Percentiles rank a stretch among this genome's conserved stretches.
Conservation (phyloP, 2,888 invertebrate species). For the Dexiosoma caninum region DNA sequence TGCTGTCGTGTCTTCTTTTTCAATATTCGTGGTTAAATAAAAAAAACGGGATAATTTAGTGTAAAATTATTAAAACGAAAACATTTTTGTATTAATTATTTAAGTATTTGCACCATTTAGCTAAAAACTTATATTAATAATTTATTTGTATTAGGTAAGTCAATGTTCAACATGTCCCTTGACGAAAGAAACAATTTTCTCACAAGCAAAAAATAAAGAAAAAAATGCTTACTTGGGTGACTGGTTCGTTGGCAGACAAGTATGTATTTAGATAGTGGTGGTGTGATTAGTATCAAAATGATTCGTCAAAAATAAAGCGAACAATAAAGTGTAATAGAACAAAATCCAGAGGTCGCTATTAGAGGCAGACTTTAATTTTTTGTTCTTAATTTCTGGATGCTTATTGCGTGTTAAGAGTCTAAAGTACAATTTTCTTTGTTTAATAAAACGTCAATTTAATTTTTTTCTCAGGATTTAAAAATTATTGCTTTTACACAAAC, state of each 20-base stretch:
- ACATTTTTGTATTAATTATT: conserved; percentile 52
- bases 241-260: conserved; percentile 29
- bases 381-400: neutral
- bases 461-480: conserved; percentile 6
- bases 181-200: neutral
- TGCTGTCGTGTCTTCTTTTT: conserved; percentile 63
- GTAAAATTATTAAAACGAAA: conserved; percentile 50
- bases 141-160: conserved; percentile 63
- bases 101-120: conserved; percentile 52
- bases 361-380: neutral
- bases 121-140: conserved; percentile 62
- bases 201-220: neutral
- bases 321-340: neutral
- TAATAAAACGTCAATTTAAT: neutral
- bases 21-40: conserved; percentile 60
- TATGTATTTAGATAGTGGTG: conserved; percentile 19
- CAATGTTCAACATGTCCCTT: neutral
- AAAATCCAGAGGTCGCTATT: neutral
- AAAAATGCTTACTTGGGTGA: neutral
- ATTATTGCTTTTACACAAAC: conserved; percentile 2
- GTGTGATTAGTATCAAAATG: conserved; percentile 62
- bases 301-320: conserved; percentile 53
- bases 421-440: conserved; percentile 44
- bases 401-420: conserved; percentile 4
- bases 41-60: conserved; percentile 62